Evolutionary conservation across 1,140 invertebrate species (phyloP), one percentile per base, ranked within the genome.

Genomic region (Hermatobates lingyangjiaoensis): DNA sequence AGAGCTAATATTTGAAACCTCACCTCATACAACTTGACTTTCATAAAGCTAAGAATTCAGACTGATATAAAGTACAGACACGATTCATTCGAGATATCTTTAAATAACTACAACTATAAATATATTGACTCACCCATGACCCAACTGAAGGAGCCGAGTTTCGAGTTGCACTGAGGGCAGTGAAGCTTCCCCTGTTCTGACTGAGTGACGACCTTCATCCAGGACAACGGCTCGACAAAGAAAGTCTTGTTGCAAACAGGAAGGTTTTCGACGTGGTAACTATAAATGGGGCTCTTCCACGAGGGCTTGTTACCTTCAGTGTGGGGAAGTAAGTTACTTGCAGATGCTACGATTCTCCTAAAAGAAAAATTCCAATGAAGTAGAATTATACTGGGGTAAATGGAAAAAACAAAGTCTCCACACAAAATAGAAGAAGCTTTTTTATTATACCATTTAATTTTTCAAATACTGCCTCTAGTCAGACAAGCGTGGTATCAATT

Each of bases 61-160:
- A n/a, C n/a, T n/a, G n/a, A n/a, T n/a, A n/a, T n/a, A n/a, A n/a
- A n/a, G n/a, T n/a, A n/a, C n/a, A n/a, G n/a, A n/a, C n/a, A n/a
- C n/a, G n/a, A n/a, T n/a, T n/a, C n/a, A n/a, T n/a, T n/a, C n/a
- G n/a, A n/a, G n/a, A n/a, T n/a, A n/a, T n/a, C n/a, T n/a, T n/a
- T n/a, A n/a, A n/a, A n/a, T n/a, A n/a, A 34, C 7, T 34, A 34
- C n/a, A 34, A 34, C 7, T 34, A 7, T n/a, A 38, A 1, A 18
- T 45, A 42, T 21, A 53, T 10, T 46, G 25, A 61, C 65, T 56
- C 50, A 77, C 80, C 80, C 73, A 81, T 82, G 45, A 85, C 71
- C 85, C 84, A 88, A 64, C 80, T 87, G 61, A 83, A 89, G 38
- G 80, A 83, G 3, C 84, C 85, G 40, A 88, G 66, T 64, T 87